Base-by-base conservation (phyloP, 2,888 invertebrate genomes). In the Polydrusus pterygomalis region DNA sequence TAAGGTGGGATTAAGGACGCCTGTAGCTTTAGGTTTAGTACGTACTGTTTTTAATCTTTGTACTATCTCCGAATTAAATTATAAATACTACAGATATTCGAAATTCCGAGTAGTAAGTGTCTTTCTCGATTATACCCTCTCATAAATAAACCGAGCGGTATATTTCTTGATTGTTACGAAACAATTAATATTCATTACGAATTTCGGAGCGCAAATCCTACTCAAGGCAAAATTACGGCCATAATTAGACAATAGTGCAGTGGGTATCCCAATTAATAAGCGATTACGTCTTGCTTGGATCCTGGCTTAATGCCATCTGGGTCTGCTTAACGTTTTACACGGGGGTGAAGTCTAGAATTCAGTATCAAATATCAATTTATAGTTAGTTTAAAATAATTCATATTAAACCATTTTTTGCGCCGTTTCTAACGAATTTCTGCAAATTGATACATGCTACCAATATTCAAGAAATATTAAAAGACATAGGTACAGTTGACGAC, bases 231-330 rank as follows among this genome's bases (percentile, higher is more conserved):
- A 60, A 60, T 60, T 60, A 60, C 58, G 58, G 30, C 58, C 58
- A 60, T 60, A 60, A 60, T 60, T 60, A 60, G 38, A 60, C 58
- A 60, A 60, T 60, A 60, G 58, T 60, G 58, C 58, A 60, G 58
- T 60, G 58, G 58, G 58, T 60, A 60, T 60, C 58, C 58, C 58
- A 60, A 60, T 60, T 60, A 60, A 60, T 60, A 60, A 60, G 18
- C 58, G 58, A 60, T 60, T 60, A 60, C 38, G 58, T 60, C 58
- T 60, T 60, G 38, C 58, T 38, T 38, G 58, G 38, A 60, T 60
- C 58, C 38, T 60, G 58, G 38, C 58, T 60, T 60, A 60, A 60
- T 60, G 58, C 58, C 58, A 60, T 60, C 58, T 60, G 58, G 58
- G 58, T 15, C 58, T 38, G 58, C 38, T 38, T 60, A 60, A 60